Percentiles rank a stretch among this genome's conserved stretches.
These are phyloP conservation scores for Botrylloides violaceus DNA, from an alignment of 23 tunicate species.

Conservation along the genomic window DNA sequence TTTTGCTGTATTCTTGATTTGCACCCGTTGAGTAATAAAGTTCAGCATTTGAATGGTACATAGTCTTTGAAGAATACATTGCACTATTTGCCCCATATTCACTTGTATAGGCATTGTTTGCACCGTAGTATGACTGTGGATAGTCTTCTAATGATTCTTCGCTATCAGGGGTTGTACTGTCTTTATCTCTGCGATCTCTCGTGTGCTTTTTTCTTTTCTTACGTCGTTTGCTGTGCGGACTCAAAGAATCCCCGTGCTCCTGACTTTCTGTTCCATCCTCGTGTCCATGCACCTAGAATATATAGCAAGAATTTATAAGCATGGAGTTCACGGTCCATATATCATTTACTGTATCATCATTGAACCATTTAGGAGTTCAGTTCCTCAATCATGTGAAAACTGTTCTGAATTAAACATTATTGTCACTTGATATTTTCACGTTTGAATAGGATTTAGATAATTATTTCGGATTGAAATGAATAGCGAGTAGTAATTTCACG, in stretches of 20 bases:
- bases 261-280: slow-evolving; percentile 43
- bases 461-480: too few relatives aligned
- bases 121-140: neutral
- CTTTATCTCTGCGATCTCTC: slow-evolving; percentile 45
- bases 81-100: neutral
- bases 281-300: slow-evolving; percentile 10
- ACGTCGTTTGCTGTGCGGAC: slow-evolving; percentile 55
- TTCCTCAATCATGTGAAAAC: too few relatives aligned
- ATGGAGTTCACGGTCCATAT: too few relatives aligned
- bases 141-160: slow-evolving; percentile 5
- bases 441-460: too few relatives aligned
- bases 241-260: slow-evolving; percentile 33
- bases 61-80: neutral
- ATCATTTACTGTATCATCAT: too few relatives aligned
- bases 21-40: slow-evolving; percentile 13
- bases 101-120: neutral
- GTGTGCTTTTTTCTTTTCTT: slow-evolving; percentile 65
- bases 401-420: too few relatives aligned
- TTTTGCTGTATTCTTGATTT: slow-evolving; percentile 22
- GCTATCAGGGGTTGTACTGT: slow-evolving; percentile 49
- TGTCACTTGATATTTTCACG: too few relatives aligned
- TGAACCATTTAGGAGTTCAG: too few relatives aligned
- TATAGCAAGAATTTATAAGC: neutral
- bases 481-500: too few relatives aligned
- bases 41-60: neutral